Conservation (phyloP, 2,888 invertebrate genomes). For the Mesorhabditis sp. region DNA sequence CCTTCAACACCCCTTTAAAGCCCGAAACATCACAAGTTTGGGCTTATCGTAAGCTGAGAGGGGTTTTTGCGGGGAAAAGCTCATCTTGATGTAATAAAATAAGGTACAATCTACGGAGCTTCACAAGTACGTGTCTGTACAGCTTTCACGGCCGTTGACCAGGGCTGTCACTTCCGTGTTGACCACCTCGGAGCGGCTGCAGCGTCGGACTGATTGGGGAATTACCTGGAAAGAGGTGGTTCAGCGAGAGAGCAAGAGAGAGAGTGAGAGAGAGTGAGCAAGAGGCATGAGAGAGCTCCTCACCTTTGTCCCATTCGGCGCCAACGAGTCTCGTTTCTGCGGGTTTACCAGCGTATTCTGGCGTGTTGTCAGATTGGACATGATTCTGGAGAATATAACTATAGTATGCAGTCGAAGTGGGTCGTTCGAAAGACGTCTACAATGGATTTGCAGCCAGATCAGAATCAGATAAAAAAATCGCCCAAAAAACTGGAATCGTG, state of each 20-base stretch:
- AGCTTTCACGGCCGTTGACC: not conserved
- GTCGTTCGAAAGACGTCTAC: no score
- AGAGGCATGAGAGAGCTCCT: not conserved
- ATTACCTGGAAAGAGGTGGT: not conserved
- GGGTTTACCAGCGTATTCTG: not conserved
- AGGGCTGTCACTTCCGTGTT: not conserved
- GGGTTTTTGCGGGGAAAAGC: no score
- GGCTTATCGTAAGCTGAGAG: no score
- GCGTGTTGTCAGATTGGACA: not conserved
- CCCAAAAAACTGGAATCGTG: no score
- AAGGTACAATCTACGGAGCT: no score
- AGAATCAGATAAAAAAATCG: no score
- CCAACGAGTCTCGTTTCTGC: not conserved
- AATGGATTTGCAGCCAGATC: no score
- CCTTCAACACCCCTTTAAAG: no score
- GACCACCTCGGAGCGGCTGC: not conserved
- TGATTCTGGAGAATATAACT: not conserved
- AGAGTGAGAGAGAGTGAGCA: no score
- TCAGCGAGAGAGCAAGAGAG: not conserved
- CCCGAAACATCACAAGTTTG: no score
- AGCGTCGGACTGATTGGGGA: not conserved
- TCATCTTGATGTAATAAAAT: no score
- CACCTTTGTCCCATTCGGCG: conserved; percentile 2
- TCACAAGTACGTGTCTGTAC: not conserved
- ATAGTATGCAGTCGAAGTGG: no score